Evolutionary conservation across 2,113 vertebrate species (phyloP).

Genomic region (Nannospalax galili): DNA sequence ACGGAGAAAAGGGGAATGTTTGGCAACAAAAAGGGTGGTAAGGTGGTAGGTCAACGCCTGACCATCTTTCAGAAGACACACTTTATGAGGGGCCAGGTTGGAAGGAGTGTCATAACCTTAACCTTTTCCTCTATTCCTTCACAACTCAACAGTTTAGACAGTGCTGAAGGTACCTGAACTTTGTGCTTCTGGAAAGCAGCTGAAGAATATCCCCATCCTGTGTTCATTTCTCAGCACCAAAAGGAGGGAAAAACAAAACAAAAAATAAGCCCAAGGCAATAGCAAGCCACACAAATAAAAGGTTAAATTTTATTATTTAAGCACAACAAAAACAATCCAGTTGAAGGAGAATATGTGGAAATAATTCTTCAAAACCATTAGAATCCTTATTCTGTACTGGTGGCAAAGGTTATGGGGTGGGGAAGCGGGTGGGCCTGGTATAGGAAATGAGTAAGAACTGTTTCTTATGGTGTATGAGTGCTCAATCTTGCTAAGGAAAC

Average conservation of each 20-base stretch:
- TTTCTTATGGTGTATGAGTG: background rate
- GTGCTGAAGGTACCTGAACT: background rate
- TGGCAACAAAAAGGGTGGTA: background rate
- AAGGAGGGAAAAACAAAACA: background rate
- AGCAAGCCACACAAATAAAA: background rate
- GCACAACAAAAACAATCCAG: background rate
- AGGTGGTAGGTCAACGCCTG: background rate
- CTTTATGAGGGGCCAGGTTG: background rate
- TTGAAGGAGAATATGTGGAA: slow-evolving; percentile 22
- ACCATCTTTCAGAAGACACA: background rate
- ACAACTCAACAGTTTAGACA: background rate
- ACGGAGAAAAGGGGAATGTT: background rate
- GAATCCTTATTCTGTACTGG: background rate
- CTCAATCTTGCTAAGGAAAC: background rate
- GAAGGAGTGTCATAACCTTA: background rate
- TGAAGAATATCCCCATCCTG: background rate
- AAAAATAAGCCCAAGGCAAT: background rate
- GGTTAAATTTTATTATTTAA: slow-evolving; percentile 23
- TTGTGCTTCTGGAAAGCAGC: background rate
- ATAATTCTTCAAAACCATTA: slow-evolving; percentile 18
- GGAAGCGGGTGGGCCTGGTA: background rate
- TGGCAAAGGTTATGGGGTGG: background rate
- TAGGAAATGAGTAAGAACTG: slow-evolving; percentile 63
- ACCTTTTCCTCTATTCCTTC: background rate
- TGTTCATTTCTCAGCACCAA: background rate